Evolutionary conservation across 2,113 vertebrate species (phyloP).

Genomic region (Panurus biarmicus): DNA sequence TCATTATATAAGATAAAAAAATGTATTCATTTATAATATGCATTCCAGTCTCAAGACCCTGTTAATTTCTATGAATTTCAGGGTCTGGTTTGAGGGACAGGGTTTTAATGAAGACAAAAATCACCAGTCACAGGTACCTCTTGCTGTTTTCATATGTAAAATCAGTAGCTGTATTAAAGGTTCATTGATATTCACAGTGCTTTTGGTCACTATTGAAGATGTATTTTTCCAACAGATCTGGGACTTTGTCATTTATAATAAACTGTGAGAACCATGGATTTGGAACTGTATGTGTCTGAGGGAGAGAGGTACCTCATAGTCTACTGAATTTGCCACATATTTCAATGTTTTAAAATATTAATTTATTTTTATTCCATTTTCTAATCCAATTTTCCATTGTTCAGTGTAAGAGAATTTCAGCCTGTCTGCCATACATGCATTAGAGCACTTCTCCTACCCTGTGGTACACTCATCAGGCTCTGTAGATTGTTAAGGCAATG

Average conservation of each 20-base stretch:
- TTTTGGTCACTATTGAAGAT: background rate
- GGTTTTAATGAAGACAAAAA: conserved; percentile 44
- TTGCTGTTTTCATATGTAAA: background rate
- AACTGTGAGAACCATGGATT: background rate
- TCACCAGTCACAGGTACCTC: background rate
- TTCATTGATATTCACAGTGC: background rate
- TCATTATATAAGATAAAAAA: background rate
- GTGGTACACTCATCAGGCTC: background rate
- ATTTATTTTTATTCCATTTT: background rate
- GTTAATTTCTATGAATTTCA: conserved; percentile 43
- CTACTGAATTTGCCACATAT: background rate
- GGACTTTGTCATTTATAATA: background rate
- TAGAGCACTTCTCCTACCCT: conserved; percentile 21
- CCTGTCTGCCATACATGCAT: background rate
- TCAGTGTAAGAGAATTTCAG: background rate
- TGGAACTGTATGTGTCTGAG: background rate
- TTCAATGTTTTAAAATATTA: conserved; percentile 25
- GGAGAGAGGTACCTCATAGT: background rate
- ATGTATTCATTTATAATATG: background rate
- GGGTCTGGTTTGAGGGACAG: conserved; percentile 14
- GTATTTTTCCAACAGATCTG: background rate
- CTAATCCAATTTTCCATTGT: background rate
- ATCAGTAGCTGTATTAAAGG: background rate
- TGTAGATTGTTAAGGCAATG: background rate
- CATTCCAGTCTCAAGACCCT: conserved; percentile 21